These are phyloP conservation scores for Lamellibrachia satsuma DNA, from an alignment of 2,888 invertebrate species.

Conservation along the genomic window DNA sequence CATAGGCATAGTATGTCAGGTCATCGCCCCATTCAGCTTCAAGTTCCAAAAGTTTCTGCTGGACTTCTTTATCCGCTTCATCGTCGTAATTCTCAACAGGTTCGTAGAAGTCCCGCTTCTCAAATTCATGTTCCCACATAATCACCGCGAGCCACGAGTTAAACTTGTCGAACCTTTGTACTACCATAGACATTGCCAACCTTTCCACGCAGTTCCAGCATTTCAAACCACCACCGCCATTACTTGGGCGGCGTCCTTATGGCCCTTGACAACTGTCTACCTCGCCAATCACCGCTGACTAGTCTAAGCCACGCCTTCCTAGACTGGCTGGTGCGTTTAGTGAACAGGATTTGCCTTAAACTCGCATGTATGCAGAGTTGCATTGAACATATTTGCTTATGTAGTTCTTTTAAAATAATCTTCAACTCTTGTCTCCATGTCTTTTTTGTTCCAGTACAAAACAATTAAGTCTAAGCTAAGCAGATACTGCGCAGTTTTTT, in stretches of 20 bases:
- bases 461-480: background rate
- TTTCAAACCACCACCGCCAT: slow-evolving; percentile 12
- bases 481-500: background rate
- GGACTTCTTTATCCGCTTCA: background rate
- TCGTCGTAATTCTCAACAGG: background rate
- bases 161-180: background rate
- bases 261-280: background rate
- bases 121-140: background rate
- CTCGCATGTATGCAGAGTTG: background rate
- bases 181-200: background rate
- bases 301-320: background rate
- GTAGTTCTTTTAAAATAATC: background rate
- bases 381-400: background rate
- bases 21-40: background rate
- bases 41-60: background rate
- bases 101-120: background rate
- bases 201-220: background rate
- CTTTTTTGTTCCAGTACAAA: background rate
- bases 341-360: background rate
- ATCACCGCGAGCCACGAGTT: background rate
- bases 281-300: background rate
- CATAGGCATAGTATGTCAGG: background rate
- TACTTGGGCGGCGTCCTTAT: background rate
- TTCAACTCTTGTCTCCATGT: background rate
- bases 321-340: background rate